Conservation (phyloP, 2,113 vertebrate species). For the Heterochromis multidens region DNA sequence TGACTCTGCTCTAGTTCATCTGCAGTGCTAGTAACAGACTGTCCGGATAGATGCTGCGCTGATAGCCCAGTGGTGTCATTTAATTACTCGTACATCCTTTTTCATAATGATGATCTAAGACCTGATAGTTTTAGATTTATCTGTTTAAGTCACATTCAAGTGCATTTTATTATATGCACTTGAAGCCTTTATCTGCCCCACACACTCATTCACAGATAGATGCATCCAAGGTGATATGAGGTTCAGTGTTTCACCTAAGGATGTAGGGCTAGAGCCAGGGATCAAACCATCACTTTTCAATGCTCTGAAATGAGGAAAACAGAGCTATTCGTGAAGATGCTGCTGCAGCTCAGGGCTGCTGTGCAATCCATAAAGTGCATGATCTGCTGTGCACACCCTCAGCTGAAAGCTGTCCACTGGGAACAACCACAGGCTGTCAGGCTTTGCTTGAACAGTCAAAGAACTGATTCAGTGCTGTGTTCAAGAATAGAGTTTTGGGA, state of each 20-base stretch:
- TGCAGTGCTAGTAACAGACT: conserved; percentile 33
- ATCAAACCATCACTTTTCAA: neutral
- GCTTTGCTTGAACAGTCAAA: neutral
- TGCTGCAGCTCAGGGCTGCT: neutral
- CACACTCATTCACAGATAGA: neutral
- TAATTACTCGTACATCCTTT: rapidly evolving
- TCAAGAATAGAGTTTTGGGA: neutral
- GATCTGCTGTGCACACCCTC: neutral
- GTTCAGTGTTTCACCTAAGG: neutral
- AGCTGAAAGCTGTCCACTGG: neutral
- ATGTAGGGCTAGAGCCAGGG: neutral
- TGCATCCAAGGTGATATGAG: rapidly evolving
- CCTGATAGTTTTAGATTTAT: rapidly evolving
- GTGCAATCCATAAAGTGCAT: neutral
- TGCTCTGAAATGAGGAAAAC: neutral
- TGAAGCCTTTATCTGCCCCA: neutral
- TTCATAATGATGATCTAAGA: neutral
- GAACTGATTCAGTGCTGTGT: neutral
- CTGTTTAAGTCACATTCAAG: neutral
- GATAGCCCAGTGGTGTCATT: neutral
- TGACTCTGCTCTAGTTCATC: conserved; percentile 43
- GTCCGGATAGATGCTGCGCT: neutral
- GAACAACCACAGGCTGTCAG: neutral
- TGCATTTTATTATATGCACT: neutral
- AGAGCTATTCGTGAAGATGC: neutral